Conservation (phyloP, 2,113 vertebrate genomes). For the Apeltes quadracus region DNA sequence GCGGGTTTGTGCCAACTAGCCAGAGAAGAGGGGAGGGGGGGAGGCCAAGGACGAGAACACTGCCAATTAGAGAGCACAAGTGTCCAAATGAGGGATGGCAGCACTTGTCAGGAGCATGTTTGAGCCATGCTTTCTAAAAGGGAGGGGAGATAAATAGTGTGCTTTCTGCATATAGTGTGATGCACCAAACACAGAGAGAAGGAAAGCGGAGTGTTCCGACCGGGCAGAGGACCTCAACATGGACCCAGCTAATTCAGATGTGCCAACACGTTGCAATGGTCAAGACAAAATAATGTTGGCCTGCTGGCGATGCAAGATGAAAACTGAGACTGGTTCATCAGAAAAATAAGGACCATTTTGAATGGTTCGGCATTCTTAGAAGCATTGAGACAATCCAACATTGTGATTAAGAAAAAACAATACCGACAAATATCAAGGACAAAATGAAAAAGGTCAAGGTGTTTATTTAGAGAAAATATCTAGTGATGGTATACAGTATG, state of each 20-base stretch:
- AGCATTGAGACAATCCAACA: constrained; percentile 1
- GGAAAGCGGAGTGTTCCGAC: constrained; percentile 7
- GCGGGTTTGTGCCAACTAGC: constrained; percentile 49
- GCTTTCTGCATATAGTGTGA: constrained; percentile 26
- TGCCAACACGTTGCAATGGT: neutral
- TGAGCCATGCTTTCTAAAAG: constrained; percentile 49
- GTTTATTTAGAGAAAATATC: constrained; percentile 33
- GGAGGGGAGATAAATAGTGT: constrained; percentile 41
- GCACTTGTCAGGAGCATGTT: constrained; percentile 61
- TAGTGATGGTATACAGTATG: neutral
- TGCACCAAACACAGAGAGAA: constrained; percentile 25
- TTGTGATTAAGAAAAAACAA: neutral
- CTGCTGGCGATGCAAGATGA: neutral
- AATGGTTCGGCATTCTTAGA: neutral
- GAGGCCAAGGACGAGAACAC: constrained; percentile 49
- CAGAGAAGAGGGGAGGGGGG: constrained; percentile 27
- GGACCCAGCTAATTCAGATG: neutral
- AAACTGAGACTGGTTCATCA: neutral
- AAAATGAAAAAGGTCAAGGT: constrained; percentile 19
- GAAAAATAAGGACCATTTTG: neutral
- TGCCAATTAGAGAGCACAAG: constrained; percentile 63
- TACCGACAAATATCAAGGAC: constrained; percentile 29
- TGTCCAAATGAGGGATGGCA: constrained; percentile 66
- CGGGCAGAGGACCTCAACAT: constrained; percentile 12
- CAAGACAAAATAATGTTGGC: neutral